Conservation (phyloP, 2,888 invertebrate genomes). For the Parapristionchus giblindavisi region DNA sequence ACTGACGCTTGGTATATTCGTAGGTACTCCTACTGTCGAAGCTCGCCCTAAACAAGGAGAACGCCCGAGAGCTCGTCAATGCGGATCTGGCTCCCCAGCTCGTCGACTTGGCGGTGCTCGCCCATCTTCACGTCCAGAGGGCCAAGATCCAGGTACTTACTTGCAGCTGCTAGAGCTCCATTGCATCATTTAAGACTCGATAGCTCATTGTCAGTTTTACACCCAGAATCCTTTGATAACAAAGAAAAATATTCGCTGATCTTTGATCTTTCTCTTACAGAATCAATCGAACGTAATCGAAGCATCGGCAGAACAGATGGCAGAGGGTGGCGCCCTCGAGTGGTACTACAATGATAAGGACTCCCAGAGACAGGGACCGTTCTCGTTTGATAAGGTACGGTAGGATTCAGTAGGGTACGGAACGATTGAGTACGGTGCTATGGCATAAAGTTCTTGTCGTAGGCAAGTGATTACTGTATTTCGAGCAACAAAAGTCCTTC, state of each 20-base stretch:
- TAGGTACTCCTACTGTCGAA: constrained; percentile 86
- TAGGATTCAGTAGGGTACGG: constrained; percentile 71
- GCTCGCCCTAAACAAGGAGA: constrained; percentile 86
- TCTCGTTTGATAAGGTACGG: constrained; percentile 71
- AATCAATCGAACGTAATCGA: constrained; percentile 87
- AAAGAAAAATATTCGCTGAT: not conserved
- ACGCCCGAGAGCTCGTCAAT: constrained; percentile 88
- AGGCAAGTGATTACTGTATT: too few relatives aligned
- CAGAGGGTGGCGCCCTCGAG: constrained; percentile 79
- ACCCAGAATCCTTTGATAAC: too few relatives aligned
- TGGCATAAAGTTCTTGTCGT: too few relatives aligned
- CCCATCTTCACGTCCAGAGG: constrained; percentile 89
- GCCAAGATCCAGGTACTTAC: constrained; percentile 73
- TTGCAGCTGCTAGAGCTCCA: too few relatives aligned
- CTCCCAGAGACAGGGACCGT: constrained; percentile 72
- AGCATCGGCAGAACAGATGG: constrained; percentile 81
- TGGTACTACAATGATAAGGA: constrained; percentile 85
- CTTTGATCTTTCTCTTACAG: constrained; percentile 73
- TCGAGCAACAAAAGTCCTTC: too few relatives aligned
- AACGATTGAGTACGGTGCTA: too few relatives aligned
- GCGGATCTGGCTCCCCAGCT: constrained; percentile 88
- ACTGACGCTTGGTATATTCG: too few relatives aligned
- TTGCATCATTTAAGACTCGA: too few relatives aligned
- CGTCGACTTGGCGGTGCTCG: constrained; percentile 91
- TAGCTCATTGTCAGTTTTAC: too few relatives aligned